These are phyloP conservation scores for Vombatus ursinus DNA, from an alignment of 2,113 vertebrate genomes.

Conservation along the genomic window DNA sequence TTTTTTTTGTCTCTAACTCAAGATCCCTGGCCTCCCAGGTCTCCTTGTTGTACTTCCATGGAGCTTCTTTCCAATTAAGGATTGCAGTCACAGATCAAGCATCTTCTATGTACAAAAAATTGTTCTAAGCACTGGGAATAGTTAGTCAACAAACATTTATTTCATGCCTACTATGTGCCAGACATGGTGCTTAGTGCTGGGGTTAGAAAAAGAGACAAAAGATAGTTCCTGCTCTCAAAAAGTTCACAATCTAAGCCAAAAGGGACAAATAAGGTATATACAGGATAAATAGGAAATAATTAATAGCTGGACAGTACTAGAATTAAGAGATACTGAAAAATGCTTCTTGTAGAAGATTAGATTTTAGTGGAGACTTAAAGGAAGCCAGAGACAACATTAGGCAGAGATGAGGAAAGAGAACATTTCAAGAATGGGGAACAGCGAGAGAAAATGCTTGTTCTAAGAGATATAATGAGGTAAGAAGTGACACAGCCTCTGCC, in stretches of 20 bases:
- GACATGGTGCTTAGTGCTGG: not conserved
- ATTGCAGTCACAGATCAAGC: not conserved
- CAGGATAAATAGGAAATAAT: not conserved
- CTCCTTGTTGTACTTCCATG: not conserved
- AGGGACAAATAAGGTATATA: not conserved
- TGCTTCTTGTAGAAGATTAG: not conserved
- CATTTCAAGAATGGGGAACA: no score
- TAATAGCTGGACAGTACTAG: not conserved
- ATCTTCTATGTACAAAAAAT: not conserved
- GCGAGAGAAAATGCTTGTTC: no score
- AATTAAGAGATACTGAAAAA: not conserved
- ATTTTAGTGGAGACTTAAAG: not conserved
- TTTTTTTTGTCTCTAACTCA: not conserved
- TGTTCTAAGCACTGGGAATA: no score
- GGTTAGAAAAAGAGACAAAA: not conserved
- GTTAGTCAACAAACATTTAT: not conserved
- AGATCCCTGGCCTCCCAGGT: not conserved
- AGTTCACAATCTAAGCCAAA: not conserved
- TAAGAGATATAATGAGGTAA: no score
- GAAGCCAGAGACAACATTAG: not conserved
- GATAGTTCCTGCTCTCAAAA: not conserved
- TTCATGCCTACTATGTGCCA: not conserved
- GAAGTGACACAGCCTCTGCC: no score
- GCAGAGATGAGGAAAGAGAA: no score
- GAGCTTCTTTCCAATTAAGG: not conserved